These are phyloP conservation scores for Blera fallax DNA, from an alignment of 2,888 invertebrate genomes.

Conservation along the genomic window DNA sequence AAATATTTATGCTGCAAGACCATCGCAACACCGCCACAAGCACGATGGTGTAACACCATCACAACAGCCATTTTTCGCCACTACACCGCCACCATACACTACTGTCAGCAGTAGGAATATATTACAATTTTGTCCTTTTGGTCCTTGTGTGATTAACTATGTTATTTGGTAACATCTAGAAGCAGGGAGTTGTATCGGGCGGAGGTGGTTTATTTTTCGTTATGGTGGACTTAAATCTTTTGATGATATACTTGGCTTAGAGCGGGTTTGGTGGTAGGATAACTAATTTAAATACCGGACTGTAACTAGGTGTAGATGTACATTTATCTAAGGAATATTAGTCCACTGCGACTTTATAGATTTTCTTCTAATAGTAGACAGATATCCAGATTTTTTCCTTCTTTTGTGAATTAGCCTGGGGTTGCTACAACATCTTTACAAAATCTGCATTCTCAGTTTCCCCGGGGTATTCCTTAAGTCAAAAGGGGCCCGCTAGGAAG, in stretches of 20 bases:
- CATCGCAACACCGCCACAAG: constrained; percentile 9
- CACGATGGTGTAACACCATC: constrained; percentile 2
- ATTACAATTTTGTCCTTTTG: constrained; percentile 47
- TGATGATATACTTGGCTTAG: neutral
- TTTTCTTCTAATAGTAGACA: too few relatives aligned
- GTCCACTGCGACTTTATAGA: too few relatives aligned
- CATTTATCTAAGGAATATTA: too few relatives aligned
- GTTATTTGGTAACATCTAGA: neutral
- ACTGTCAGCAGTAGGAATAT: constrained; percentile 30
- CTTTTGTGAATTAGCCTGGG: too few relatives aligned
- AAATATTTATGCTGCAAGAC: constrained; percentile 49
- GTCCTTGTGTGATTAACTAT: neutral
- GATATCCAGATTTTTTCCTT: too few relatives aligned
- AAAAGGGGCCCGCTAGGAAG: too few relatives aligned
- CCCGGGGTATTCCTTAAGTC: too few relatives aligned
- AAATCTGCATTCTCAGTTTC: too few relatives aligned
- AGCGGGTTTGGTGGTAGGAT: neutral
- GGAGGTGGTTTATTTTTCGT: too few relatives aligned
- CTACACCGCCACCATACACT: constrained; percentile 8
- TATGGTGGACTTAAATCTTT: neutral
- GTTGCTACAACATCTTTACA: too few relatives aligned
- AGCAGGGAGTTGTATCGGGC: neutral
- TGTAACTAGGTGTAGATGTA: too few relatives aligned
- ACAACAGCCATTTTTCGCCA: constrained; percentile 6
- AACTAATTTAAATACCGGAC: too few relatives aligned